Evolutionary conservation across 2,797 vertebrate species (phyloP), one percentile per base, ranked within the genome.

Genomic region (Strix occidentalis): DNA sequence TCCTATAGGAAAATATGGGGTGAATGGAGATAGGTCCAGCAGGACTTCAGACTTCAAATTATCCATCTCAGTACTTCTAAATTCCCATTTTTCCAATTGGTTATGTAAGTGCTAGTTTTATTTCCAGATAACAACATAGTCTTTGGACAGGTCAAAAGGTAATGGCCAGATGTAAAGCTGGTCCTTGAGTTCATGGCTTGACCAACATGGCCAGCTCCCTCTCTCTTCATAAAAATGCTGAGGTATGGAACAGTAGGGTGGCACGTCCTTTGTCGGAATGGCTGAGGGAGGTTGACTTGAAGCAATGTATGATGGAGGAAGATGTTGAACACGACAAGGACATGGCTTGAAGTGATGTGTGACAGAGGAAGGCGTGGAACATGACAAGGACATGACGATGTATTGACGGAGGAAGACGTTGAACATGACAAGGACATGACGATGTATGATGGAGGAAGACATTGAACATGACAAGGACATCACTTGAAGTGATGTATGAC

Each of bases 161-260:
- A 5, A 10, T 3, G 41, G 60, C 41, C 25, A 2, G 70, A 10
- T 7, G 6, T 1, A 6, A 2, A 46, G 39, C 48, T 9, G 48
- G 16, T 35, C 25, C 26, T 20, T 0, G 41, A 6, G 58, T 18
- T 9, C 17, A 1, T 3, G 64, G 18, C 69, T 33, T 5, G 79
- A 5, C 31, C 61, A 1, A 6, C 25, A 2, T 0, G n/a, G 48
- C 45, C 28, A 10, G 50, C 69, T 1, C 16, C 39, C 12, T 4
- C n/a, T 25, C 28, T 25, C 26, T 2, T 16, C 33, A 11, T n/a
- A 8, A 1, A 35, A 51, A 2, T 0, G 53, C 76, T 4, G n/a
- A 15, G 33, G 0, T 6, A 4, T 10, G 79, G 48, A 21, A 0
- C 48, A 2, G 54, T 0, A 6, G 26, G 65, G 11, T 46, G 37